Conservation (phyloP, 2,797 vertebrate genomes). For the Glossophaga mutica region DNA sequence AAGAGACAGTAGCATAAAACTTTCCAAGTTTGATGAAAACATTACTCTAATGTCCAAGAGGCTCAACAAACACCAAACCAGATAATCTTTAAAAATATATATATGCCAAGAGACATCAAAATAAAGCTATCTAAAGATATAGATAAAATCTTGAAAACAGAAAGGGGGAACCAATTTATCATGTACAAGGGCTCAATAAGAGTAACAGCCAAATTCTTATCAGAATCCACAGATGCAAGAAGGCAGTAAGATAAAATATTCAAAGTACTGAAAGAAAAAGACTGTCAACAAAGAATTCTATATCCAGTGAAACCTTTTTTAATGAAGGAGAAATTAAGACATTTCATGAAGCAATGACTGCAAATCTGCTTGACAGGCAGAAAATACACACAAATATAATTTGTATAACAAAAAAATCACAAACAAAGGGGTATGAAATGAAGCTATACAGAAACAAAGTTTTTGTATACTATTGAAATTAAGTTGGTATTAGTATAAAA, state of each 20-base stretch:
- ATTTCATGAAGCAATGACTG: not conserved
- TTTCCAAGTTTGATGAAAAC: not conserved
- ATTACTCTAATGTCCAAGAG: not conserved
- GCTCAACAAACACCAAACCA: not conserved
- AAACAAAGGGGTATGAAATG: not conserved
- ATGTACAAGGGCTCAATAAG: not conserved
- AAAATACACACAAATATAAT: not conserved
- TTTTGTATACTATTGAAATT: not conserved
- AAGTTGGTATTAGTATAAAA: not conserved
- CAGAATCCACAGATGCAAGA: not conserved
- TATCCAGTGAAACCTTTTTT: not conserved
- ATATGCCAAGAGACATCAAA: not conserved
- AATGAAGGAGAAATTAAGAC: not conserved
- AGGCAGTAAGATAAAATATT: not conserved
- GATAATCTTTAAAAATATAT: not conserved
- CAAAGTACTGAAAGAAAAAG: not conserved
- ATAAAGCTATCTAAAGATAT: not conserved
- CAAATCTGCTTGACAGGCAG: not conserved
- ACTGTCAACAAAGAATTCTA: not conserved
- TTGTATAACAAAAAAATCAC: not conserved
- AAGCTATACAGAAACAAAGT: not conserved
- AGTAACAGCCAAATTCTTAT: not conserved
- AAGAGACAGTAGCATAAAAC: not conserved
- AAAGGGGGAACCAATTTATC: not conserved
- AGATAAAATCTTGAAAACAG: not conserved